These are phyloP conservation scores for Synchiropus splendidus DNA, from an alignment of 2,113 vertebrate genomes.

Conservation along the genomic window DNA sequence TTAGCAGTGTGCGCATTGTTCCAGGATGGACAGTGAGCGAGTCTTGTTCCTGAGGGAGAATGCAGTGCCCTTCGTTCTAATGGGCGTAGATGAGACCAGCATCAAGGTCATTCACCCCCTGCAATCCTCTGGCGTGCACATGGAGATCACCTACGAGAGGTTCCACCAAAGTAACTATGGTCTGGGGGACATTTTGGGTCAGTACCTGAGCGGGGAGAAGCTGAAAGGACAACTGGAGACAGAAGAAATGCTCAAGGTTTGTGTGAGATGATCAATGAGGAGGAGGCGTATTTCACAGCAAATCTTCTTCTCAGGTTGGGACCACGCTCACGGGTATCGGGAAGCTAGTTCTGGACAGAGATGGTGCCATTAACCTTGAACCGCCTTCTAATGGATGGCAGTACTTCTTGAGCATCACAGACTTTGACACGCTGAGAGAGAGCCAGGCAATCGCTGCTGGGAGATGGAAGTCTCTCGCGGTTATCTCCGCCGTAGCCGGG, in stretches of 20 bases:
- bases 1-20: constrained; percentile 1
- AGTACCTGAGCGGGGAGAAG: constrained; percentile 80
- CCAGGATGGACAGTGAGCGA: constrained; percentile 72
- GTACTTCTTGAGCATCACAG: constrained; percentile 71
- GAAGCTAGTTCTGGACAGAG: constrained; percentile 68
- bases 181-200: constrained; percentile 70
- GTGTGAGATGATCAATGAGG: background rate
- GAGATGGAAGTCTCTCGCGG: constrained; percentile 60
- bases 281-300: too few species aligned
- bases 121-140: constrained; percentile 59
- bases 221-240: constrained; percentile 81
- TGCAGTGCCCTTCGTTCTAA: constrained; percentile 69
- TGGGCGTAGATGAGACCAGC: constrained; percentile 29
- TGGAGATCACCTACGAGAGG: constrained; percentile 74
- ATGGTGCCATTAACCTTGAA: constrained; percentile 68
- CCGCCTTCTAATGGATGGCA: constrained; percentile 57
- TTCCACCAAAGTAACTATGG: constrained; percentile 71
- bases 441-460: constrained; percentile 53
- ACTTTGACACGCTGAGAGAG: constrained; percentile 65
- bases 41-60: constrained; percentile 71
- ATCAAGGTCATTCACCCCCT: constrained; percentile 72
- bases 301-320: constrained; percentile 65
- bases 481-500: constrained; percentile 50
- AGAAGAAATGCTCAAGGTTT: constrained; percentile 75
- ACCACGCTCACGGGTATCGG: constrained; percentile 72